phyloP scores from a whole-genome alignment of 2,797 vertebrate species.

The Paguma larvata region DNA sequence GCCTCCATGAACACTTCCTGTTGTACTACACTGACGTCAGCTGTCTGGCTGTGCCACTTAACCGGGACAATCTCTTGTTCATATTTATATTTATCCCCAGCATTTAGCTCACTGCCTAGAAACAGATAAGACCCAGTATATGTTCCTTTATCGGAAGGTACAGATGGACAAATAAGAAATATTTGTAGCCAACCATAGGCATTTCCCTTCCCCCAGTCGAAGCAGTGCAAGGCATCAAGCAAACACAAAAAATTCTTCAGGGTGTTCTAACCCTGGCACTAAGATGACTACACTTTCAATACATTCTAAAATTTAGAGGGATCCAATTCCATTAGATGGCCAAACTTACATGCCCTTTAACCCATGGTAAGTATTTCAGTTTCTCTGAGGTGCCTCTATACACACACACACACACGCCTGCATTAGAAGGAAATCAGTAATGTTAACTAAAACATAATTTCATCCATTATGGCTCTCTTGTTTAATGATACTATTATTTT shows the following conservation, averaged over 20 bases:
- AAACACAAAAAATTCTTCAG: not conserved
- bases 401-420: not conserved
- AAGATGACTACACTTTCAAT: not conserved
- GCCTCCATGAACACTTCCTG: not conserved
- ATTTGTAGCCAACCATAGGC: not conserved
- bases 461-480: not conserved
- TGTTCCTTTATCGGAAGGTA: not conserved
- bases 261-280: not conserved
- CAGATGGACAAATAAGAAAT: not conserved
- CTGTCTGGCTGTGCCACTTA: not conserved
- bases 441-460: constrained; percentile 23
- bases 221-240: not conserved
- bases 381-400: not conserved
- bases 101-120: not conserved
- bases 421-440: constrained; percentile 33
- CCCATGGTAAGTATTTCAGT: not conserved
- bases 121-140: not conserved
- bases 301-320: not conserved
- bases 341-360: not conserved
- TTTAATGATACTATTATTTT: constrained; percentile 20
- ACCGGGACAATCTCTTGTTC: not conserved
- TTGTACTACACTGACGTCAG: not conserved
- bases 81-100: not conserved
- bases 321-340: not conserved
- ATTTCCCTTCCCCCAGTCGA: not conserved